Conservation (phyloP, 2,888 invertebrate genomes). For the Cloeon dipterum region DNA sequence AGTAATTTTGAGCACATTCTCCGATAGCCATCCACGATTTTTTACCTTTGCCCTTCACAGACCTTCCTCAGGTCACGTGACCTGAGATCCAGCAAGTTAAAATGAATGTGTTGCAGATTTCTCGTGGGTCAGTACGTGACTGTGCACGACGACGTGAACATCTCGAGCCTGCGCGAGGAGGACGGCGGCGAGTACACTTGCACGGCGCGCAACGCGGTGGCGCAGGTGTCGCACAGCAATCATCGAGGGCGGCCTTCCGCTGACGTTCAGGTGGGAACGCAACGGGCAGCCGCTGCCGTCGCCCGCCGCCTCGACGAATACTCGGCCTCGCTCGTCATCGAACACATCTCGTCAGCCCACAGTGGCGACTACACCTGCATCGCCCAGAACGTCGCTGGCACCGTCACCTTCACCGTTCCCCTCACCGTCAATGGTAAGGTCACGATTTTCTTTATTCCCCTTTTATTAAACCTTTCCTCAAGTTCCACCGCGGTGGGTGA, state of each 20-base stretch:
- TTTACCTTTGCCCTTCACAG: too few relatives aligned
- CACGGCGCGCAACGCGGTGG: slow-evolving; percentile 60
- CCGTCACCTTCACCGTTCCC: slow-evolving; percentile 51
- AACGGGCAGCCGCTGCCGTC: slow-evolving; percentile 51
- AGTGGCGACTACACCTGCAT: slow-evolving; percentile 84
- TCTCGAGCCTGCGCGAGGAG: slow-evolving; percentile 66
- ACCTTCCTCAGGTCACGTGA: too few relatives aligned
- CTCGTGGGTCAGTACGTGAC: slow-evolving; percentile 81
- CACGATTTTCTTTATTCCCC: too few relatives aligned
- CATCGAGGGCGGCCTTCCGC: slow-evolving; percentile 77
- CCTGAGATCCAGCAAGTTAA: too few relatives aligned
- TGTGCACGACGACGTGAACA: slow-evolving; percentile 77
- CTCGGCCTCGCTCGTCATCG: slow-evolving; percentile 64
- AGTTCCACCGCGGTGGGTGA: slow-evolving; percentile 79
- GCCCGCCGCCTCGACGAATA: slow-evolving; percentile 41
- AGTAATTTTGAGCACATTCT: too few relatives aligned
- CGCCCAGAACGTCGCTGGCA: slow-evolving; percentile 67
- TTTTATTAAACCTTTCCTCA: too few relatives aligned
- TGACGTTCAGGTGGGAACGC: slow-evolving; percentile 78
- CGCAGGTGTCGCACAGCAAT: slow-evolving; percentile 58
- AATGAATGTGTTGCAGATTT: too few relatives aligned
- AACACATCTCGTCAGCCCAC: slow-evolving; percentile 61
- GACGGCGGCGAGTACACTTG: slow-evolving; percentile 81
- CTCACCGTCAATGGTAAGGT: slow-evolving; percentile 60
- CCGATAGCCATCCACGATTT: too few relatives aligned